Evolutionary conservation across 2,888 invertebrate species (phyloP), one percentile per base, ranked within the genome.

Genomic region (Megaustenia siamemsis): DNA sequence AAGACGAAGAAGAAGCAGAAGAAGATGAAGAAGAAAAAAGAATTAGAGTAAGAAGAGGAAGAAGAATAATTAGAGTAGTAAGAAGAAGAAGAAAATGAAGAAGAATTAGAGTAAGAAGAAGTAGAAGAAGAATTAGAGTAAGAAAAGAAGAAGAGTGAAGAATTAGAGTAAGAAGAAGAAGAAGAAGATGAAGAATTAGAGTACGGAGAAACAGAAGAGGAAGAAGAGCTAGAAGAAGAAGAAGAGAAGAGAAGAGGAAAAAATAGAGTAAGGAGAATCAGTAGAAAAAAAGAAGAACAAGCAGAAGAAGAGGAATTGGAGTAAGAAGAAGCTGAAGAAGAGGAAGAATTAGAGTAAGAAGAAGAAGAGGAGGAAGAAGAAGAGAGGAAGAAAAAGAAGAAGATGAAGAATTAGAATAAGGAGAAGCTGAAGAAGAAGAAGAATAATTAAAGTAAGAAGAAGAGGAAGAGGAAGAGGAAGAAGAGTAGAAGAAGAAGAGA

Each of bases 211-310:
- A 76, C 2, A 49, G 35, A 76, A n/a, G 53, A 28, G 28, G n/a
- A 56, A 24, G 32, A 10, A n/a, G 28, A 45, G 32, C 18, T 6
- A 35, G 12, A 66, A 2, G 28, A n/a, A 45, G 40, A 80, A 43
- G 68, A 3, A 68, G 4, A 69, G 68, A 80, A 28, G 43, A 3
- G 63, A 35, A 79, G n/a, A 76, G 8, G 45, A 21, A 76, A n/a
- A 45, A 18, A 45, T 15, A 76, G 8, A n/a, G 12, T 10, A 49
- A 49, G 18, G 49, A 49, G 12, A 49, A 18, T 10, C 10, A 12
- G 18, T 10, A 49, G 49, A 49, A 18, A 49, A 49, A 49, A 49
- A 18, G 18, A 12, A 49, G 49, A 49, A 10, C n/a, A n/a, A n/a
- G n/a, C n/a, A n/a, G n/a, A n/a, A n/a, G n/a, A n/a, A n/a, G n/a